Evolutionary conservation across 2,888 invertebrate species (phyloP).

Genomic region (Willowsia nigromaculata): DNA sequence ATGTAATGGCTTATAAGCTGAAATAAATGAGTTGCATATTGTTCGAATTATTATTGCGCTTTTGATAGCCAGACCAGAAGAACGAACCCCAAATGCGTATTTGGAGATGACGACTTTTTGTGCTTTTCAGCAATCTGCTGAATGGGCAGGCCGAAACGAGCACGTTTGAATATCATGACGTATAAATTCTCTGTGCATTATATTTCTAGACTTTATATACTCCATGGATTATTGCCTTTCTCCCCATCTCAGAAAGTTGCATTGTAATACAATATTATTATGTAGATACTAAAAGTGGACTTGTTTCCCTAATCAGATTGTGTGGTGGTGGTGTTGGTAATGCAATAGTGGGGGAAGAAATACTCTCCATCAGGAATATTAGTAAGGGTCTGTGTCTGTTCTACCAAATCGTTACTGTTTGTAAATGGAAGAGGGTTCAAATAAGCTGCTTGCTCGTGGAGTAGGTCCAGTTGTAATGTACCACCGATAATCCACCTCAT

Average conservation of each 20-base stretch:
- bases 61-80: not conserved
- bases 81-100: not conserved
- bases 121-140: not conserved
- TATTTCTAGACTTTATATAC: not conserved
- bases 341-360: conserved; percentile 2
- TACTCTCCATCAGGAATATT: not conserved
- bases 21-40: conserved; percentile 24
- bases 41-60: not conserved
- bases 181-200: conserved; percentile 12
- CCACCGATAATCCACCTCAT: not conserved
- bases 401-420: not conserved
- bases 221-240: conserved; percentile 43
- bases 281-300: conserved; percentile 27
- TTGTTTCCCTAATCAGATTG: conserved; percentile 59
- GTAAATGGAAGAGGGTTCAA: not conserved
- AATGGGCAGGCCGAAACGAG: not conserved
- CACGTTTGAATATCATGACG: not conserved
- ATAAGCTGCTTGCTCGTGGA: not conserved
- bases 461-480: not conserved
- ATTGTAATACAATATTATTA: not conserved
- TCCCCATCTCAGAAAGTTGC: conserved; percentile 20
- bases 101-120: not conserved
- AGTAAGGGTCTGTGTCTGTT: not conserved
- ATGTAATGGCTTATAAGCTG: not conserved
- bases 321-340: not conserved